Evolutionary conservation across 64 coral and sea anemone genomes (phyloP).

Genomic region (Cladopsammia gracilis): DNA sequence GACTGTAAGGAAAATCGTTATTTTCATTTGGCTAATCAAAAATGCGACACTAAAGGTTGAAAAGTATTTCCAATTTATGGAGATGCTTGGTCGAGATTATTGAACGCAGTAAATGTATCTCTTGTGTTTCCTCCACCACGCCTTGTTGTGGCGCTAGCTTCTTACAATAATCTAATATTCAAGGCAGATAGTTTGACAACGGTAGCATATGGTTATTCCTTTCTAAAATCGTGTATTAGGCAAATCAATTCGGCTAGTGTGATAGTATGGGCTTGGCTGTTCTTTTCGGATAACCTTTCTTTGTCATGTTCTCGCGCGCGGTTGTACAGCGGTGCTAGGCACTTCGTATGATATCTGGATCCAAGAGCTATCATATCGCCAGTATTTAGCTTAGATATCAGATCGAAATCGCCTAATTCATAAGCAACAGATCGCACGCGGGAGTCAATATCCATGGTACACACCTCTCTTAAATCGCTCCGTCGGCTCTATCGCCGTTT

Average conservation of each 20-base stretch:
- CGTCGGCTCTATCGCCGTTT: neutral
- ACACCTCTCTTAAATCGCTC: neutral
- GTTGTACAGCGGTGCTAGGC: neutral
- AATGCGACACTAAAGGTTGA: no score
- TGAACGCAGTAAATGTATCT: no score
- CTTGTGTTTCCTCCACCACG: neutral
- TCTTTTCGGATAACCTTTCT: neutral
- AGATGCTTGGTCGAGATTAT: no score
- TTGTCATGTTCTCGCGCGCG: neutral
- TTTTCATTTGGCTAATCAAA: no score
- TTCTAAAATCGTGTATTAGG: neutral
- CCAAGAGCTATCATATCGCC: neutral
- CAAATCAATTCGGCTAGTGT: neutral
- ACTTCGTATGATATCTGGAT: neutral
- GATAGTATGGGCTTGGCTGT: no score
- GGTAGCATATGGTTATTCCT: neutral
- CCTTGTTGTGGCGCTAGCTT: neutral
- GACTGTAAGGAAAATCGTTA: no score
- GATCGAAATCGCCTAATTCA: no score
- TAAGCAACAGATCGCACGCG: slow-evolving; percentile 8
- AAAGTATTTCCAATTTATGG: no score
- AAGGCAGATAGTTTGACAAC: neutral
- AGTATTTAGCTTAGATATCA: no score
- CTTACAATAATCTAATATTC: neutral
- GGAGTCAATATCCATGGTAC: neutral